phyloP scores from a whole-genome alignment of 2,113 vertebrate species.

The Mastomys coucha region DNA sequence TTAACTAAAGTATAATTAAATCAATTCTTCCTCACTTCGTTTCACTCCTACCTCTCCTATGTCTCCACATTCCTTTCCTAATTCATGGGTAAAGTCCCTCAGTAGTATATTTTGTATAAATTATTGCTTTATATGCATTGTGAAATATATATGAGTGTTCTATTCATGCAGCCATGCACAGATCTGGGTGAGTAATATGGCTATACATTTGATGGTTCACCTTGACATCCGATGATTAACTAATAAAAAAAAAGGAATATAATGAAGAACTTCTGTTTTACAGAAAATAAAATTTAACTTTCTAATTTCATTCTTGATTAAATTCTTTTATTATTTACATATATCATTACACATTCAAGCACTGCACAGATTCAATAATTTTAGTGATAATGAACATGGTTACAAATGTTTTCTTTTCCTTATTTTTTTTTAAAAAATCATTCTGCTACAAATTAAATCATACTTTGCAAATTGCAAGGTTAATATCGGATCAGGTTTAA shows the following conservation, averaged over 20 bases:
- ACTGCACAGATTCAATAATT: neutral
- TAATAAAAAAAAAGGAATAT: fast-evolving
- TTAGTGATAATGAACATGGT: neutral
- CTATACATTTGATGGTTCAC: neutral
- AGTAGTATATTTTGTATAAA: neutral
- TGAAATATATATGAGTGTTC: too few relatives aligned
- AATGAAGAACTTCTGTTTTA: neutral
- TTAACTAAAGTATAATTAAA: neutral
- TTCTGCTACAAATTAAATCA: slow-evolving; percentile 3
- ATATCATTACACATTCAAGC: neutral
- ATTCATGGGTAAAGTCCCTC: neutral
- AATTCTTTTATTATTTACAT: neutral
- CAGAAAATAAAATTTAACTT: neutral
- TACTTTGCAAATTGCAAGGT: neutral
- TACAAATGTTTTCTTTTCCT: neutral
- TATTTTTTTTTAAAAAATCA: neutral
- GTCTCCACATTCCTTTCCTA: neutral
- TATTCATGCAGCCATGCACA: neutral
- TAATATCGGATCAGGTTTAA: neutral
- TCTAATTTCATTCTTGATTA: neutral
- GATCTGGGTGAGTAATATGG: neutral
- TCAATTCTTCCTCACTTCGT: neutral
- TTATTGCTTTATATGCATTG: neutral
- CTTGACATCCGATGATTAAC: neutral
- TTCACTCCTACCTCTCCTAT: neutral